Conservation (phyloP, 2,113 vertebrate species). For the Muntiacus muntjak region DNA sequence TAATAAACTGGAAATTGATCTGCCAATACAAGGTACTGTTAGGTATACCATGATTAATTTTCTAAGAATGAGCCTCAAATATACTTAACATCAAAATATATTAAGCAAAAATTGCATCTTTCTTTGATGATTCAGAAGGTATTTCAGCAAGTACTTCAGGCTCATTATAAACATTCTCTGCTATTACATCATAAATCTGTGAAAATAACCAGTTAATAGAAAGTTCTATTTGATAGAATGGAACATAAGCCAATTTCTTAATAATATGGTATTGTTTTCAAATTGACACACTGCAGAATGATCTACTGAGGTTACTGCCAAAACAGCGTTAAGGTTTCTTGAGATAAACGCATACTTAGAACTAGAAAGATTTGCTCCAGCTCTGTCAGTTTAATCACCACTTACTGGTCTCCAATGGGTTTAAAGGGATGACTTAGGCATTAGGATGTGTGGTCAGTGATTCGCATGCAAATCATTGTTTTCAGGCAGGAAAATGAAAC, state of each 20-base stretch:
- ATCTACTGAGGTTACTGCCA: neutral
- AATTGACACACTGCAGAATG: neutral
- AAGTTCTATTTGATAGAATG: neutral
- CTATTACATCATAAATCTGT: neutral
- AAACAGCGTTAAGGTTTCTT: neutral
- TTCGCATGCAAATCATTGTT: conserved; percentile 41
- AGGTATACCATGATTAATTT: neutral
- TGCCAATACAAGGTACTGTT: neutral
- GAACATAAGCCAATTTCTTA: neutral
- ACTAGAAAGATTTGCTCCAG: neutral
- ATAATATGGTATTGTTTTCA: neutral
- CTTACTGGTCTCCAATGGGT: neutral
- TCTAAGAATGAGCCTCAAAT: neutral
- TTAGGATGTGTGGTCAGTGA: neutral
- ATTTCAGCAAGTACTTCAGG: neutral
- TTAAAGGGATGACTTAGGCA: neutral
- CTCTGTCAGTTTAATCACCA: neutral
- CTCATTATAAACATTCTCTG: neutral
- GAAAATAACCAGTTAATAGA: neutral
- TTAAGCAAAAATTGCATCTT: neutral
- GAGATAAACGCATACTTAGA: neutral
- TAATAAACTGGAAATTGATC: neutral
- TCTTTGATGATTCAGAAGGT: neutral
- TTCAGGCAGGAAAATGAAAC: conserved; percentile 27
- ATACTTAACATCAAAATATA: neutral